Percentiles rank a stretch among this genome's conserved stretches.
These are phyloP conservation scores for Limosa lapponica DNA, from an alignment of 2,797 vertebrate species.

Conservation along the genomic window DNA sequence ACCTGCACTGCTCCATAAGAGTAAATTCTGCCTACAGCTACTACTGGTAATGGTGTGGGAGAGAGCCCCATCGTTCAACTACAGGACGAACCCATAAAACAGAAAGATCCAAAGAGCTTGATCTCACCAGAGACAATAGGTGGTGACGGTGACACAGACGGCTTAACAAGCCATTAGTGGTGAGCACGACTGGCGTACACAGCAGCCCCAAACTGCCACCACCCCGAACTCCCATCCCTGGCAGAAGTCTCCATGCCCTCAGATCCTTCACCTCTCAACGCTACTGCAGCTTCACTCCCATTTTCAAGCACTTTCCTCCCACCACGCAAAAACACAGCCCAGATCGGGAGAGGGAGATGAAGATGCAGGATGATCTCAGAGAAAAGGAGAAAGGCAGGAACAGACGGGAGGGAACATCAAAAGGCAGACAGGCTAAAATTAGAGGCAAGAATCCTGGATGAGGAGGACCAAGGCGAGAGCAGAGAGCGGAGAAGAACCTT, in stretches of 20 bases:
- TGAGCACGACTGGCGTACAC: neutral
- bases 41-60: rapidly evolving
- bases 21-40: neutral
- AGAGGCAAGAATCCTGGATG: constrained; percentile 22
- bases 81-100: neutral
- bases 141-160: neutral
- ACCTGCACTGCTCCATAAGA: neutral
- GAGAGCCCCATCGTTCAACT: rapidly evolving
- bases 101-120: neutral
- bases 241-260: neutral
- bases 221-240: neutral
- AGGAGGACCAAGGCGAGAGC: neutral
- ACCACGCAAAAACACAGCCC: neutral
- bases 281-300: neutral
- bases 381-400: constrained; percentile 35
- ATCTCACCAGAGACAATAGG: neutral
- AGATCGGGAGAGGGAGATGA: neutral
- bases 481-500: neutral
- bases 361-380: neutral
- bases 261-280: neutral
- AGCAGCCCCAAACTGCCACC: neutral
- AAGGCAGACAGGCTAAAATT: constrained; percentile 55
- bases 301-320: neutral
- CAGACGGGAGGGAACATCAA: constrained; percentile 14
- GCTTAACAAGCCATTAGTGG: neutral